phyloP scores from a whole-genome alignment of 2,797 vertebrate genomes.

The Lagothrix lagotricha region DNA sequence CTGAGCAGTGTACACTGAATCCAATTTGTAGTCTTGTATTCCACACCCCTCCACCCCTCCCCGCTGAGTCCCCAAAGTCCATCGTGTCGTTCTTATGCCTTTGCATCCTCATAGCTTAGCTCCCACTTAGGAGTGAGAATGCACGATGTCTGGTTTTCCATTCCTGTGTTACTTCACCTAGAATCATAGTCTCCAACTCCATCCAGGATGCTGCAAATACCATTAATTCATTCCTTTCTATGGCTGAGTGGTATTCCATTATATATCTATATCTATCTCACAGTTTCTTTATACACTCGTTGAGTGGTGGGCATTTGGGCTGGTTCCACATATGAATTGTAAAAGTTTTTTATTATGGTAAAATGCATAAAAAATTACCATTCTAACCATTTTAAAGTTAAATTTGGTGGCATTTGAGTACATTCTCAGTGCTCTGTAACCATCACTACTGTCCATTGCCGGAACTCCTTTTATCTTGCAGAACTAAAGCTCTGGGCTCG shows the following conservation, averaged over 20 bases:
- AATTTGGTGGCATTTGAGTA: background rate
- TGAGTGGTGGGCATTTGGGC: background rate
- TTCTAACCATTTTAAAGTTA: background rate
- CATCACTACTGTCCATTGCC: too few relatives aligned
- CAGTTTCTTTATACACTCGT: background rate
- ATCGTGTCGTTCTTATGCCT: background rate
- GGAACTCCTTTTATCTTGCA: background rate
- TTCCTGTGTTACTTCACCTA: background rate
- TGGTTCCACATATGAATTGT: background rate
- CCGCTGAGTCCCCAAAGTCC: background rate
- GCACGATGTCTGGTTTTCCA: background rate
- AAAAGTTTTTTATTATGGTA: background rate
- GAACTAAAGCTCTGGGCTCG: background rate
- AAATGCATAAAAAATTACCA: background rate
- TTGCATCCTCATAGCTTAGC: background rate
- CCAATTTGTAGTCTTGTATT: background rate
- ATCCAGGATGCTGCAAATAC: background rate
- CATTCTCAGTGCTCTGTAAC: too few relatives aligned
- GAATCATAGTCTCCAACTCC: background rate
- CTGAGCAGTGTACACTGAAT: background rate
- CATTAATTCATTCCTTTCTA: background rate
- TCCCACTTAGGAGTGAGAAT: background rate
- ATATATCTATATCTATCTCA: background rate
- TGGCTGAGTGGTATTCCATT: background rate
- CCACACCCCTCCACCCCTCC: background rate